A percentile compares a stretch with the other conserved stretches of the same genome.
These are phyloP conservation scores for Rhea pennata DNA, from an alignment of 2,113 vertebrate species.

Conservation along the genomic window DNA sequence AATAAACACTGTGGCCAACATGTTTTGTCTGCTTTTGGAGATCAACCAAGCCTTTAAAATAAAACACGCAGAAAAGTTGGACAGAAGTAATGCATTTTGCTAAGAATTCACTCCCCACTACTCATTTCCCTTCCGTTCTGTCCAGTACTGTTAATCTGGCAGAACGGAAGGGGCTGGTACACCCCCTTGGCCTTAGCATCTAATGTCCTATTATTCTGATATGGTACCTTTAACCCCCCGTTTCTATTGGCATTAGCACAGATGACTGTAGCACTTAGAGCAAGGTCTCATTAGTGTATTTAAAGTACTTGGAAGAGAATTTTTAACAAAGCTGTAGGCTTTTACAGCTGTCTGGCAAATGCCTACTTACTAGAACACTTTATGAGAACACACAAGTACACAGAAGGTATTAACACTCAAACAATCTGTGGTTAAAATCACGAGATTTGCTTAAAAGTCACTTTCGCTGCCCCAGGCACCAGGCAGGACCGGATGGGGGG, in stretches of 20 bases:
- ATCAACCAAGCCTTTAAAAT: conserved; percentile 28
- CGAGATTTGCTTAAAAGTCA: not conserved
- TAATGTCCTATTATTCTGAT: not conserved
- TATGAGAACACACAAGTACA: not conserved
- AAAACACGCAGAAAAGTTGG: not conserved
- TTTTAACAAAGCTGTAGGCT: not conserved
- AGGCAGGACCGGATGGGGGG: not conserved
- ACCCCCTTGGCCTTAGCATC: not conserved
- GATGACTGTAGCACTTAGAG: not conserved
- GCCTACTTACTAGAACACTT: not conserved
- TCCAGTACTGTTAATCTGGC: not conserved
- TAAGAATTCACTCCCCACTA: not conserved
- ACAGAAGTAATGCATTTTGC: not conserved
- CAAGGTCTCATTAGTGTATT: not conserved
- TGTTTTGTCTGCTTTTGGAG: conserved; percentile 45
- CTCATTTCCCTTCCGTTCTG: not conserved
- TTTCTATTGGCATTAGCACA: not conserved
- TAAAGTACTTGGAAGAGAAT: not conserved
- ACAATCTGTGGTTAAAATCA: not conserved
- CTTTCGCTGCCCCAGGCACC: not conserved
- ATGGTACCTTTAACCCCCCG: not conserved
- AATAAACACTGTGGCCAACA: conserved; percentile 1
- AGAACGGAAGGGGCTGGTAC: not conserved
- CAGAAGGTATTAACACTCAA: not conserved
- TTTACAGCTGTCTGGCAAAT: not conserved